phyloP scores from a whole-genome alignment of 2,113 vertebrate species.

The Pteropus alecto region DNA sequence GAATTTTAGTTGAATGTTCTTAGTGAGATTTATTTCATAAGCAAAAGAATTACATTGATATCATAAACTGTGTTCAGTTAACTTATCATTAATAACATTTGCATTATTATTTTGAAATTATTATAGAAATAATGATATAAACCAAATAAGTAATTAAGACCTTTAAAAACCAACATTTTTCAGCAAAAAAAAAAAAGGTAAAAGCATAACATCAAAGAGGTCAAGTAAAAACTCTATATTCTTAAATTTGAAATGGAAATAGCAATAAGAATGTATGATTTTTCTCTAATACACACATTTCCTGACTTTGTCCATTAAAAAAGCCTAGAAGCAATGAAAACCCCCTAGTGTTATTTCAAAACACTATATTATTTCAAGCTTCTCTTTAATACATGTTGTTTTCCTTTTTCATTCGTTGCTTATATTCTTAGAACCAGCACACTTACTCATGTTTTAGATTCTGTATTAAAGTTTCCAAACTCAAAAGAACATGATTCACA shows the following conservation, averaged over 20 bases:
- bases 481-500: background rate
- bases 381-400: background rate
- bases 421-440: background rate
- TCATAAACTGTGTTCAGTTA: background rate
- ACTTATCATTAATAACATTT: background rate
- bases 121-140: background rate
- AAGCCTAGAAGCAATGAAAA: background rate
- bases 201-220: background rate
- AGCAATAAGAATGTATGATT: background rate
- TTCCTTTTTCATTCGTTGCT: background rate
- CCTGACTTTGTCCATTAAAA: background rate
- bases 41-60: background rate
- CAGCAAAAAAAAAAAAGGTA: background rate
- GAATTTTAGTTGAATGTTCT: background rate
- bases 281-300: background rate
- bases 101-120: background rate
- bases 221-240: background rate
- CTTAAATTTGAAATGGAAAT: background rate
- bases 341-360: background rate
- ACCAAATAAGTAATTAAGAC: background rate
- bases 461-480: background rate
- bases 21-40: background rate
- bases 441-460: background rate
- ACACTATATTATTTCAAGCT: background rate
- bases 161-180: background rate